phyloP scores from a whole-genome alignment of 2,113 vertebrate species.

The Nothobranchius furzeri region DNA sequence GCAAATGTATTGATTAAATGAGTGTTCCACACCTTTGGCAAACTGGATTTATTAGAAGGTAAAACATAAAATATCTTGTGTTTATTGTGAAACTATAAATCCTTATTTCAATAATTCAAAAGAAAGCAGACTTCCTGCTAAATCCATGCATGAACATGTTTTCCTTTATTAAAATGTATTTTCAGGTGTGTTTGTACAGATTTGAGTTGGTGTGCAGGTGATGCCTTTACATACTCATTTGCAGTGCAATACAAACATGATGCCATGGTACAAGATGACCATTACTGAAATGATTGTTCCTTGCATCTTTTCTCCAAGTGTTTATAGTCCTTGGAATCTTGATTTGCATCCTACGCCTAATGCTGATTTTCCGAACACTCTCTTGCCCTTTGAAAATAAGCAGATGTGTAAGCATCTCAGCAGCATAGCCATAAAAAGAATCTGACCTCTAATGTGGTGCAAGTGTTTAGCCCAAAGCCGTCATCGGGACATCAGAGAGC shows the following conservation, averaged over 20 bases:
- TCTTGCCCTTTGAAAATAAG: not conserved
- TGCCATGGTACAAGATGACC: not conserved
- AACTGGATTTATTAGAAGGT: too few species aligned
- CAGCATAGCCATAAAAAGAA: conserved; percentile 7
- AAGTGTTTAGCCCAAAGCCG: conserved; percentile 17
- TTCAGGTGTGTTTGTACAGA: not conserved
- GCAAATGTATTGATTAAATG: too few species aligned
- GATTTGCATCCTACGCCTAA: not conserved
- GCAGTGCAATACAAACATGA: not conserved
- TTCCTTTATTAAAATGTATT: too few species aligned
- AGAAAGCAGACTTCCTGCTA: too few species aligned
- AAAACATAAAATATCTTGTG: too few species aligned
- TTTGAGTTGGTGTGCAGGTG: not conserved
- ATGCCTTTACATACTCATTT: not conserved
- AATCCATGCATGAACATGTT: too few species aligned
- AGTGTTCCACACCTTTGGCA: too few species aligned
- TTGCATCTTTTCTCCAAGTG: not conserved
- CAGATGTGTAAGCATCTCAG: not conserved
- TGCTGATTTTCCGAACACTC: conserved; percentile 7
- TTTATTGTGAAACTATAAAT: too few species aligned
- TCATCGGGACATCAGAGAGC: conserved; percentile 19
- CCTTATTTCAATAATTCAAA: too few species aligned
- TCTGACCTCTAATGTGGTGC: conserved; percentile 22
- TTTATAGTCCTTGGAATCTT: not conserved
- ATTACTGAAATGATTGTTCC: not conserved